A percentile compares a stretch with the other conserved stretches of the same genome.
These are phyloP conservation scores for Bettongia penicillata DNA, from an alignment of 2,113 vertebrate genomes.

Conservation along the genomic window DNA sequence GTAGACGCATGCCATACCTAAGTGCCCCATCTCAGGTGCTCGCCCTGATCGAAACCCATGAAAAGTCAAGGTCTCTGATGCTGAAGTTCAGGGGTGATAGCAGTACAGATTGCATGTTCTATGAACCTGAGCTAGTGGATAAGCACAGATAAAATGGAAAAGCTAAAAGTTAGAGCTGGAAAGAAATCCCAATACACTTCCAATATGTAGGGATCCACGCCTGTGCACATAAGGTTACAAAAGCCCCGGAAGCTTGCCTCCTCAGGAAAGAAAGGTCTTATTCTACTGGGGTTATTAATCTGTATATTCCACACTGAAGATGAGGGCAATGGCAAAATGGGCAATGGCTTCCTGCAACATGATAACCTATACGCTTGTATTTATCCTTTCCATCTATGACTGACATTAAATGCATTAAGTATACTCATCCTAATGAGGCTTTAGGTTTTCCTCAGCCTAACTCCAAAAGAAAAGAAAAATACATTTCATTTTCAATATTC, in stretches of 20 bases:
- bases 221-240: slow-evolving; percentile 33
- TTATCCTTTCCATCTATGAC: slow-evolving; percentile 44
- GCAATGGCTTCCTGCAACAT: slow-evolving; percentile 18
- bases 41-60: slow-evolving; percentile 40
- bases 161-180: slow-evolving; percentile 10
- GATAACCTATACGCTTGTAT: slow-evolving; percentile 31
- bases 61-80: slow-evolving; percentile 51
- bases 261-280: slow-evolving; percentile 42
- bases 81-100: slow-evolving; percentile 21
- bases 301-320: not conserved
- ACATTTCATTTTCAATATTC: slow-evolving; percentile 34
- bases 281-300: slow-evolving; percentile 56
- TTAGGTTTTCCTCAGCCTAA: slow-evolving; percentile 21
- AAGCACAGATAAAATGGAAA: slow-evolving; percentile 29
- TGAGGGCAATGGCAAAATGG: not conserved
- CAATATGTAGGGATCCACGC: slow-evolving; percentile 13
- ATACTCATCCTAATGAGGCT: slow-evolving; percentile 58
- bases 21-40: slow-evolving; percentile 55
- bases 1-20: slow-evolving; percentile 36
- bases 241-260: slow-evolving; percentile 51
- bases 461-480: slow-evolving; percentile 8
- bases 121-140: slow-evolving; percentile 35
- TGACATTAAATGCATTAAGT: slow-evolving; percentile 36
- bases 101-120: slow-evolving; percentile 44
- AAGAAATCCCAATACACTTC: slow-evolving; percentile 16